phyloP scores from a whole-genome alignment of 2,113 vertebrate genomes.

The Seriola quinqueradiata region DNA sequence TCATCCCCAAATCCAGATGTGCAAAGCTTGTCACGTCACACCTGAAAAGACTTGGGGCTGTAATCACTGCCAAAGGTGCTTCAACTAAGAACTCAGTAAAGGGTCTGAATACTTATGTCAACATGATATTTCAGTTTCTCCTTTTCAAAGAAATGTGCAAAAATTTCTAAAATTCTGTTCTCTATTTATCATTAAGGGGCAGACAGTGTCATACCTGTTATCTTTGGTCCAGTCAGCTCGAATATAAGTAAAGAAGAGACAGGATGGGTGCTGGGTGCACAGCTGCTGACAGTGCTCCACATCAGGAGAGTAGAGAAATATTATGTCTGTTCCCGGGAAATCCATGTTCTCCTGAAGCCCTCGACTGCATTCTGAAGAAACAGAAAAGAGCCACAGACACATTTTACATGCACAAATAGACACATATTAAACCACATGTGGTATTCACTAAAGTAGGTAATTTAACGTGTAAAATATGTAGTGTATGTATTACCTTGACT shows the following conservation, averaged over 20 bases:
- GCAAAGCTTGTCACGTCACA: no score
- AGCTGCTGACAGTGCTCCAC: conserved; percentile 73
- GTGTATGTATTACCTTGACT: conserved; percentile 59
- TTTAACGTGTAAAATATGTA: no score
- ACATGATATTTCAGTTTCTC: no score
- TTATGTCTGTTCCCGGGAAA: conserved; percentile 71
- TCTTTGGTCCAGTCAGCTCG: conserved; percentile 66
- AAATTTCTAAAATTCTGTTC: no score
- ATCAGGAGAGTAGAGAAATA: conserved; percentile 59
- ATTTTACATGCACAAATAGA: background rate
- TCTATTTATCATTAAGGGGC: no score
- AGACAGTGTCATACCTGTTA: conserved; percentile 48
- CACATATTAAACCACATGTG: background rate
- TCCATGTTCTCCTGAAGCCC: conserved; percentile 56
- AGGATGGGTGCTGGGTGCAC: conserved; percentile 73
- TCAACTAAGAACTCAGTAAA: no score
- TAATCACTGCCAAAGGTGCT: no score
- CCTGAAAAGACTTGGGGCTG: no score
- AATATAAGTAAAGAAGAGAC: conserved; percentile 74
- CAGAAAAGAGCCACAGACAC: background rate
- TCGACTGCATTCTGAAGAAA: conserved; percentile 52
- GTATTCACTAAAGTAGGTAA: no score
- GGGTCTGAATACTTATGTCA: no score
- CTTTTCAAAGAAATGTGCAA: no score
- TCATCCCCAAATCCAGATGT: no score